Evolutionary conservation across 2,797 vertebrate species (phyloP), one percentile per base, ranked within the genome.

Genomic region (Ctenopoma multispine): DNA sequence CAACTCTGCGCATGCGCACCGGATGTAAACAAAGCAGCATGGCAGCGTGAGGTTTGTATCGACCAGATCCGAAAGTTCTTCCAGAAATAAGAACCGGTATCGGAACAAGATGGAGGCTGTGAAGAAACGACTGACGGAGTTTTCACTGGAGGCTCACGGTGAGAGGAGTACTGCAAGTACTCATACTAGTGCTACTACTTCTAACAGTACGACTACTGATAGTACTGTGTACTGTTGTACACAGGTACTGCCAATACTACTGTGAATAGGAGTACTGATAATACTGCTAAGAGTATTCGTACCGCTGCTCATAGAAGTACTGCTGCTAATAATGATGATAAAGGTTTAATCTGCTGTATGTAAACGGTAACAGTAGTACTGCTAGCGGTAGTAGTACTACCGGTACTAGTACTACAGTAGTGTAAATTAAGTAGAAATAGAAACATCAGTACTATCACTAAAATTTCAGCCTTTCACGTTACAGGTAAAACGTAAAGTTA

Each of bases 91-190:
- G 5, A 23, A 13, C 20, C 21, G 36, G 48, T 13, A 13, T 38
- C 36, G 12, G 36, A 50, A 48, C n/a, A 47, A 43, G 2, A 91
- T 91, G 89, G 91, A 93, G 49, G 21, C 62, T 10, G 82, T 94
- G 40, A 92, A 63, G 65, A 75, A 85, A 8, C 80, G 77, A 17
- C 72, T 95, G 63, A 59, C 50, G 27, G 59, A 90, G 40, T 92
- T 90, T 71, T 74, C 92, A 1, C 34, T 67, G 64, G 94, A 94
- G 75, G 93, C 94, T 72, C 92, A 87, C 38, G 94, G 94, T 94
- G 69, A 93, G 69, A 93, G 7, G 29, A 31, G 27, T 31, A n/a
- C 12, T 18, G 0, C 8, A 11, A 4, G 1, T 62, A 27, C 24
- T n/a, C n/a, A n/a, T 31, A 27, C 7, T 21, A 11, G 18, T 41